Percentiles rank a stretch among this genome's conserved stretches.
These are phyloP conservation scores for Ctenopoma kingsleyae DNA, from an alignment of 2,797 vertebrate genomes.

Conservation along the genomic window DNA sequence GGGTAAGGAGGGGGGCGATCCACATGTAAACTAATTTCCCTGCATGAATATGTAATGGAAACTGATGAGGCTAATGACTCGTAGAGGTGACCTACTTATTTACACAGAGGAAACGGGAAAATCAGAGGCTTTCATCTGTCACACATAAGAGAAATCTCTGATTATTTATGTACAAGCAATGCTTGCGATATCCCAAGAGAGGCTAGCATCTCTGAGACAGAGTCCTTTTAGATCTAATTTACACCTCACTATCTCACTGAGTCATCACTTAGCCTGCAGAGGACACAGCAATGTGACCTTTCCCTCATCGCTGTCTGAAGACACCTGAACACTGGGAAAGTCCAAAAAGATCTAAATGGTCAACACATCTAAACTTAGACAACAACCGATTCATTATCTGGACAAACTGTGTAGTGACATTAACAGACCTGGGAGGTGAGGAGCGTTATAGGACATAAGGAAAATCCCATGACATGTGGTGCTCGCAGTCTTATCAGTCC, in stretches of 20 bases:
- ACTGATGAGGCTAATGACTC: conserved; percentile 76
- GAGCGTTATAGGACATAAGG: too few relatives aligned
- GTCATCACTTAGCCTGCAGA: conserved; percentile 10
- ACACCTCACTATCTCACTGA: conserved; percentile 29
- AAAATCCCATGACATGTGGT: too few relatives aligned
- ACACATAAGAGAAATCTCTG: conserved; percentile 48
- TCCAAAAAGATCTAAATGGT: neutral
- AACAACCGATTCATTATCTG: neutral
- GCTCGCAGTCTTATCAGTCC: too few relatives aligned
- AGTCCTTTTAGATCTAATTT: conserved; percentile 45
- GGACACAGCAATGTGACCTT: conserved; percentile 54
- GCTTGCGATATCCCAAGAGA: conserved; percentile 50
- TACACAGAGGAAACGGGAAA: conserved; percentile 29
- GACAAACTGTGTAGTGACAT: neutral
- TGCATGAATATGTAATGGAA: conserved; percentile 72
- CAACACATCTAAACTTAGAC: neutral
- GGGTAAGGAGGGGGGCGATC: conserved; percentile 22
- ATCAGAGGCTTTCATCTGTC: conserved; percentile 61
- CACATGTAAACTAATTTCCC: conserved; percentile 71
- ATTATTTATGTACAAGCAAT: conserved; percentile 52
- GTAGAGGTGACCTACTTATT: conserved; percentile 81
- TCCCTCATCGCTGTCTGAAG: neutral
- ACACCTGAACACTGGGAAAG: neutral
- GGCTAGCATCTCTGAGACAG: conserved; percentile 11
- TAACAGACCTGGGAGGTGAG: neutral